phyloP scores from a whole-genome alignment of 1,140 invertebrate genomes.

The Choristoneura fumiferana region DNA sequence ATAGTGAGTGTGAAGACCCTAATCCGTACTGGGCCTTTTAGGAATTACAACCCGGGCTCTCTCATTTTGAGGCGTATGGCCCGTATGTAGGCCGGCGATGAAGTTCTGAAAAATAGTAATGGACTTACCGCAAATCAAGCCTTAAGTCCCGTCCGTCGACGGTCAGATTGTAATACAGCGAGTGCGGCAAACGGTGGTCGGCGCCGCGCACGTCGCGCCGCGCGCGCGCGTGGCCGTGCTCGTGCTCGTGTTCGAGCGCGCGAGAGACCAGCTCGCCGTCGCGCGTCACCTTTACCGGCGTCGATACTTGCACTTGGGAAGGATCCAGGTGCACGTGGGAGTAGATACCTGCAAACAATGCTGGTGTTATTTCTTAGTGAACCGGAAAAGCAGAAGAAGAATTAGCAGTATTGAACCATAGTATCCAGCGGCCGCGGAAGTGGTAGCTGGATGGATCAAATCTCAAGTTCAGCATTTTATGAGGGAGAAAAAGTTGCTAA shows the following conservation, averaged over 20 bases:
- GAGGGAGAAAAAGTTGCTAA: too few species aligned
- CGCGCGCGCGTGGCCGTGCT: slow-evolving; percentile 60
- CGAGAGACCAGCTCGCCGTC: slow-evolving; percentile 58
- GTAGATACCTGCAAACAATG: slow-evolving; percentile 59
- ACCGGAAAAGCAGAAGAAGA: too few species aligned
- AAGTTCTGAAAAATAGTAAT: background rate
- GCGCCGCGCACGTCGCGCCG: slow-evolving; percentile 50
- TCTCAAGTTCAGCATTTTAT: too few species aligned
- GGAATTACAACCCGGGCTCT: too few species aligned
- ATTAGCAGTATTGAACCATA: too few species aligned
- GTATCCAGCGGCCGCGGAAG: too few species aligned
- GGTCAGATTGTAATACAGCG: slow-evolving; percentile 64
- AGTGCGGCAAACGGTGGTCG: slow-evolving; percentile 51
- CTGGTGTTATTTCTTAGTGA: too few species aligned
- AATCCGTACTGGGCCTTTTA: too few species aligned
- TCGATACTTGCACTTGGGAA: slow-evolving; percentile 57
- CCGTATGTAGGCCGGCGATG: too few species aligned
- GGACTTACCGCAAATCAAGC: slow-evolving; percentile 61
- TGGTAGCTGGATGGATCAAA: too few species aligned
- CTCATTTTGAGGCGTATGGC: too few species aligned
- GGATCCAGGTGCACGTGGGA: slow-evolving; percentile 66
- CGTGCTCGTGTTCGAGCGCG: slow-evolving; percentile 53
- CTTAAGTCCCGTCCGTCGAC: slow-evolving; percentile 58
- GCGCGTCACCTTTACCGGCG: slow-evolving; percentile 58
- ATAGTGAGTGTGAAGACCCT: too few species aligned